Base-by-base conservation (phyloP, 1,140 invertebrate genomes). In the Cydia splendana region DNA sequence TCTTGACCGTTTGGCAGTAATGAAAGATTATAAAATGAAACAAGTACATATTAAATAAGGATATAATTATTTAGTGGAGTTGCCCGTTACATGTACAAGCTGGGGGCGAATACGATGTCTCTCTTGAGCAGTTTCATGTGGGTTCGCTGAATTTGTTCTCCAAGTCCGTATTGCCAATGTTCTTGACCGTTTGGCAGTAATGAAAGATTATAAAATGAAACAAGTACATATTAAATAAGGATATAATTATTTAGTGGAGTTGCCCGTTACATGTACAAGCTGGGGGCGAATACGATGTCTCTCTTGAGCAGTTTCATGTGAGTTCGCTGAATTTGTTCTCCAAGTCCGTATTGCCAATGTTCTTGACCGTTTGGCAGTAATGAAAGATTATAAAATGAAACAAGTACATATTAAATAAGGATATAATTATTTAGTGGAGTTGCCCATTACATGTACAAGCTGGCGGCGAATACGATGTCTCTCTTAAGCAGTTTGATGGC, bases 391-490 rank as follows among this genome's bases (percentile, higher is more conserved):
- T 4, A 48, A 42, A 65, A 62, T 38, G 51, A 75, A 34, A 75
- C 51, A 38, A 34, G 12, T 38, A 15, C 65, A 65, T 45, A 65
- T 76, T 76, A 30, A 45, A 67, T 67, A 76, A 20, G 15, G 18
- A 10, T 20, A 24, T 48, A 24, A 24, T 24, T 24, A 73, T 57
- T 20, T 51, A 69, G 12, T 18, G 48, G 18, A 38, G 13, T 65
- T 77, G 42, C 53, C 30, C 12, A 75, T 95, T 96, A 99, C 84
- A 99, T 95, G 94, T 99, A 99, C 13, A 99, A 95, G 93, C 98
- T 99, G 42, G 99, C 98, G 74, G 99, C 99, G 94, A 99, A 99
- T 24, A 99, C 98, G 93, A 99, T 99, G 90, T 99, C 99, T 82
- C 99, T 95, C 93, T 99, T 99, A 42, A 99, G 95, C 62, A 98